These are phyloP conservation scores for Panzeria rudis DNA, from an alignment of 2,888 invertebrate species.

Conservation along the genomic window DNA sequence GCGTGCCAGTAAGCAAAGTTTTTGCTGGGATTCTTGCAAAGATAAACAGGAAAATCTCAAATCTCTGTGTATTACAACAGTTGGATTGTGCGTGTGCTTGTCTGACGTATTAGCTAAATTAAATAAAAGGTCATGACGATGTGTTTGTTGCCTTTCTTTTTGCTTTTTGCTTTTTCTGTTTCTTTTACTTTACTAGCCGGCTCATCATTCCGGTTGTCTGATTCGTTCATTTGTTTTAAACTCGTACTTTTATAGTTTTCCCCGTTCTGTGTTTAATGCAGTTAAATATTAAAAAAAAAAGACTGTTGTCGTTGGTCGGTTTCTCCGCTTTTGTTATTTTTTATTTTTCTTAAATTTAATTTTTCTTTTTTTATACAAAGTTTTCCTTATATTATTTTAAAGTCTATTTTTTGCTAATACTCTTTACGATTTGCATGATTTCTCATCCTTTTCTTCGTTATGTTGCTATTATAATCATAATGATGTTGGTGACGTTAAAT, in stretches of 20 bases:
- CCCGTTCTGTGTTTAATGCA: slow-evolving; percentile 20
- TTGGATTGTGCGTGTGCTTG: not conserved
- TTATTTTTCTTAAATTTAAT: slow-evolving; percentile 52
- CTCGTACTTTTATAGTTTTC: slow-evolving; percentile 18
- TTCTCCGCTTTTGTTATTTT: not conserved
- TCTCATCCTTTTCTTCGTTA: slow-evolving; percentile 10
- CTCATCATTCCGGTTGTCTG: slow-evolving; percentile 59
- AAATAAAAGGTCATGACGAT: not conserved
- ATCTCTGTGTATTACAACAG: not conserved
- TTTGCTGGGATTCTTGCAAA: no score
- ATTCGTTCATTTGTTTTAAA: slow-evolving; percentile 43
- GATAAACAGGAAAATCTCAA: not conserved
- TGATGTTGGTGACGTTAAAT: not conserved
- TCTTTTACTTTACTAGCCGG: slow-evolving; percentile 30
- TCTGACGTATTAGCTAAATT: not conserved
- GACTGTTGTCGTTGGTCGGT: not conserved
- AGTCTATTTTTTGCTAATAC: not conserved
- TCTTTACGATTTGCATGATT: not conserved
- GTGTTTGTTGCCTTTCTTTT: no score
- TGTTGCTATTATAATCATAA: not conserved
- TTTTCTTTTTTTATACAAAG: slow-evolving; percentile 17
- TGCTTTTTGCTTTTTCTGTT: slow-evolving; percentile 33
- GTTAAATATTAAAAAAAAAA: slow-evolving; percentile 20
- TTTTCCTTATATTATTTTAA: slow-evolving; percentile 29
- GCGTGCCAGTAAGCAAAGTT: no score